Percentiles rank a stretch among this genome's conserved stretches.
Conservation (phyloP, 2,113 vertebrate species). For the Dasyprocta punctata region DNA sequence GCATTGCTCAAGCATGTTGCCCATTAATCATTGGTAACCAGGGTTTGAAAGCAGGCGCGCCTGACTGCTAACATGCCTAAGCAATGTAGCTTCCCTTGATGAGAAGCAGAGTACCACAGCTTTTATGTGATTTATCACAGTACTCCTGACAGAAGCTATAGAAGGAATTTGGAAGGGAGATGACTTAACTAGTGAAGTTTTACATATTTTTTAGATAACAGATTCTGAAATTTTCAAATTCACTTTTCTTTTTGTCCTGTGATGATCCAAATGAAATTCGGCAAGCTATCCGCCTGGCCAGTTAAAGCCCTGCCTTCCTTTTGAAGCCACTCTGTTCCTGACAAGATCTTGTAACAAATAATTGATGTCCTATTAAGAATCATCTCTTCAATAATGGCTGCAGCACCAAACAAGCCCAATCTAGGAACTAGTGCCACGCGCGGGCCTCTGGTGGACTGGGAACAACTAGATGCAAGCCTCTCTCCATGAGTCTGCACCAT, state of each 20-base stretch:
- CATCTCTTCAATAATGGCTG: no score
- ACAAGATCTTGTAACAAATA: constrained; percentile 31
- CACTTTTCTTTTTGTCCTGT: not conserved
- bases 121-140: not conserved
- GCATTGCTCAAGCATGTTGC: constrained; percentile 54
- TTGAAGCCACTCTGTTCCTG: not conserved
- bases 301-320: not conserved
- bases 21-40: constrained; percentile 63
- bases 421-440: no score
- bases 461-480: no score
- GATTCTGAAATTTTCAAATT: constrained; percentile 29
- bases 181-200: not conserved
- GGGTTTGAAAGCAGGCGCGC: not conserved
- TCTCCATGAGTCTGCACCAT: no score
- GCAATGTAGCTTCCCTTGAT: not conserved
- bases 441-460: no score
- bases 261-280: constrained; percentile 26
- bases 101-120: not conserved
- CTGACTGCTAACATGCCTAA: not conserved
- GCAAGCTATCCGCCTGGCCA: not conserved
- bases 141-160: not conserved
- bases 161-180: not conserved
- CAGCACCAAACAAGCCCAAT: no score
- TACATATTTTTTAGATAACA: constrained; percentile 17
- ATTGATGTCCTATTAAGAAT: constrained; percentile 8